Conservation (phyloP, 2,888 invertebrate genomes). For the Argynnis bischoffii region DNA sequence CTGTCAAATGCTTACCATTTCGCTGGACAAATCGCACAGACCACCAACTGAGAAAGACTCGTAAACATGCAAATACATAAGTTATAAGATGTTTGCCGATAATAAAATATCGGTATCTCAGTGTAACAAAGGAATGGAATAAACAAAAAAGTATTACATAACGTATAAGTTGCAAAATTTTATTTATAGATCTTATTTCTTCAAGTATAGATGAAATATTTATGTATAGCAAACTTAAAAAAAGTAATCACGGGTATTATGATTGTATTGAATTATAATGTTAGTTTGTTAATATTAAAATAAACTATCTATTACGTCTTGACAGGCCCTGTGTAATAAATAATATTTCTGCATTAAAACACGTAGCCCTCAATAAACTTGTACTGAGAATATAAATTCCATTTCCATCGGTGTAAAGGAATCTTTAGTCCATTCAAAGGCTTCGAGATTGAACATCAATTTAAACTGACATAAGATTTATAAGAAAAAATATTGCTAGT, state of each 20-base stretch:
- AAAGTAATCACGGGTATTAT: not conserved
- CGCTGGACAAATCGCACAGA: conserved; percentile 69
- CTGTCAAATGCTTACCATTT: conserved; percentile 69
- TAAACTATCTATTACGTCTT: conserved; percentile 10
- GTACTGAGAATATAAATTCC: conserved; percentile 10
- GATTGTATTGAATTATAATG: not conserved
- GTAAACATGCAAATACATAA: conserved; percentile 76
- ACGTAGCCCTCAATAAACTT: not conserved
- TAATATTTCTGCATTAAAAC: not conserved
- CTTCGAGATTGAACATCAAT: conserved; percentile 27
- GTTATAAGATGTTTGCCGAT: conserved; percentile 53
- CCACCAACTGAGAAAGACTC: conserved; percentile 69
- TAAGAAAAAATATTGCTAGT: conserved; percentile 39
- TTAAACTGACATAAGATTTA: conserved; percentile 39
- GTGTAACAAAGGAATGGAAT: conserved; percentile 45
- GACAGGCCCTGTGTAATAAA: not conserved
- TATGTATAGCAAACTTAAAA: not conserved
- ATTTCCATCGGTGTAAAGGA: not conserved
- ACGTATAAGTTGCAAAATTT: conserved; percentile 22
- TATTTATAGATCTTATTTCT: not conserved
- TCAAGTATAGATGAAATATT: too few species aligned
- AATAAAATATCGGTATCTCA: conserved; percentile 54
- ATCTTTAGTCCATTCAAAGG: conserved; percentile 12
- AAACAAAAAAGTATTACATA: conserved; percentile 40
- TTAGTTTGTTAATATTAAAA: not conserved